Conservation (phyloP, 2,113 vertebrate species). For the Phycodurus eques region DNA sequence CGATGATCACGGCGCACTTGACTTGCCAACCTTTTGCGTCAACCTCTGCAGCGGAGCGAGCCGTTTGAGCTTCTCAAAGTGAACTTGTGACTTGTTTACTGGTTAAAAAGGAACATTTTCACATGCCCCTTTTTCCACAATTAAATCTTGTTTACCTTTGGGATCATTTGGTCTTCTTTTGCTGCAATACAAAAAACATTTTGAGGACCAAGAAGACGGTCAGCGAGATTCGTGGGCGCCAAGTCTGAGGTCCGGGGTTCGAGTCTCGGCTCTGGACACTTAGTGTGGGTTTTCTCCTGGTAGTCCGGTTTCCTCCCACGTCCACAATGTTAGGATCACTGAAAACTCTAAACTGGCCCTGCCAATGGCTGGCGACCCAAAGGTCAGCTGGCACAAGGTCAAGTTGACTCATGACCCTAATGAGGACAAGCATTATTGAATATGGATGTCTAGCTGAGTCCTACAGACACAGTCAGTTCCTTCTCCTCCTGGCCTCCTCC, state of each 20-base stretch:
- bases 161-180: neutral
- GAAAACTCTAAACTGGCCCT: too few species aligned
- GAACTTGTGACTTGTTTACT: conserved; percentile 51
- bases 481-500: conserved; percentile 27
- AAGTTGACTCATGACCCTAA: too few species aligned
- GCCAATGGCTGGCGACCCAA: too few species aligned
- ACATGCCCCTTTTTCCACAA: neutral
- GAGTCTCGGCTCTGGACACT: neutral
- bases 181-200: neutral
- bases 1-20: neutral
- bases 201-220: too few species aligned
- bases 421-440: too few species aligned
- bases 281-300: too few species aligned
- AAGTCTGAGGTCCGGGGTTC: too few species aligned
- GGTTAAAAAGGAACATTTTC: neutral
- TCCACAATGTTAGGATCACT: too few species aligned
- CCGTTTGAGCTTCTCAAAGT: neutral
- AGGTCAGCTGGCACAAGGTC: too few species aligned
- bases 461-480: neutral
- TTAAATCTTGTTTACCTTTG: neutral
- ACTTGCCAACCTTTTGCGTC: neutral
- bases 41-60: neutral
- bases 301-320: too few species aligned
- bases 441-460: neutral
- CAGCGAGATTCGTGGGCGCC: too few species aligned